These are phyloP conservation scores for Heloderma charlesbogerti DNA, from an alignment of 2,113 vertebrate species.

Conservation along the genomic window DNA sequence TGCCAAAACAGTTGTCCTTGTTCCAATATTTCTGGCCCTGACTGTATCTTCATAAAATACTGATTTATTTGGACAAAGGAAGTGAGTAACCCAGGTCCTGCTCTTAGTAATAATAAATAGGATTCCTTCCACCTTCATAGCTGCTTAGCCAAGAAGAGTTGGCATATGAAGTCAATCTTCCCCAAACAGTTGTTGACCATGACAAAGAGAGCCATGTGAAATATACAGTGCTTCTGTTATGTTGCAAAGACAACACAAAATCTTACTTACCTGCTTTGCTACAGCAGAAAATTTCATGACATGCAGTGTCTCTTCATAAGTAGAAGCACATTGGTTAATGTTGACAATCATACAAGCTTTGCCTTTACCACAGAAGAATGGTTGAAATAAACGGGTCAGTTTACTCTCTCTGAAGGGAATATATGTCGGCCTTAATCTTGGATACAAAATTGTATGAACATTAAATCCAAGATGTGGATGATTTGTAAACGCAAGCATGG, in stretches of 20 bases:
- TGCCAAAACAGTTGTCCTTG: no score
- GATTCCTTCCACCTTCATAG: neutral
- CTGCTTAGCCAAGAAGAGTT: neutral
- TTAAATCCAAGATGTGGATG: neutral
- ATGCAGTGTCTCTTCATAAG: conserved; percentile 89
- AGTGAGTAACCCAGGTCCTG: neutral
- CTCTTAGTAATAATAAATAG: neutral
- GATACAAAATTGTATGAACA: neutral
- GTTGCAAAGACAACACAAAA: neutral
- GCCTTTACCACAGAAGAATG: conserved; percentile 88
- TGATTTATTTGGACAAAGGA: neutral
- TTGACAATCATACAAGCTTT: conserved; percentile 91
- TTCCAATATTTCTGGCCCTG: no score
- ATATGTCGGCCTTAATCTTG: conserved; percentile 71
- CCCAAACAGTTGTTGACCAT: neutral
- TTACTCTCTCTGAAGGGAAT: conserved; percentile 93
- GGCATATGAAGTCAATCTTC: neutral
- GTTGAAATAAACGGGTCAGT: conserved; percentile 90
- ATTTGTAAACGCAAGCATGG: neutral
- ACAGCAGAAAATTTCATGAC: conserved; percentile 93
- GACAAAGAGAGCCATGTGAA: neutral
- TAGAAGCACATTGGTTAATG: conserved; percentile 88
- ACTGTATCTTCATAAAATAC: neutral
- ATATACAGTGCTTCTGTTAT: no score
- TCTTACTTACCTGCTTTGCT: conserved; percentile 83